Evolutionary conservation across 2,797 vertebrate species (phyloP).

Genomic region (Alfaro cultratus): DNA sequence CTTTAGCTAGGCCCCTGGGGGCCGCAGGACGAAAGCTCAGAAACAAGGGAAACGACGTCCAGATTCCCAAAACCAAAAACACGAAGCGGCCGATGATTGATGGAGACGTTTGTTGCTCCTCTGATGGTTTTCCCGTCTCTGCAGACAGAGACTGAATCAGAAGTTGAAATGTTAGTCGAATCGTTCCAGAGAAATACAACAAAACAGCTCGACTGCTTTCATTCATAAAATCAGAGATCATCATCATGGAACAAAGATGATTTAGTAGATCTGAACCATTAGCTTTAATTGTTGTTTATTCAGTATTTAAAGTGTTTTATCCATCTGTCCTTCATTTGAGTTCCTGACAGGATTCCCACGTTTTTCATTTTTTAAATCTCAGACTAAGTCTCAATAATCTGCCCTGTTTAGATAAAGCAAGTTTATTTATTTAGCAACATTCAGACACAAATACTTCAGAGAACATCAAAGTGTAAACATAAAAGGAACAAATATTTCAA

Average conservation of each 20-base stretch:
- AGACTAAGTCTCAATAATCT: background rate
- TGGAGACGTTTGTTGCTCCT: constrained; percentile 13
- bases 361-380: background rate
- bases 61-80: constrained; percentile 14
- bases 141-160: constrained; percentile 20
- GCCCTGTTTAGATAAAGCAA: background rate
- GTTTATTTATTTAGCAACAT: background rate
- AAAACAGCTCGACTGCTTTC: background rate
- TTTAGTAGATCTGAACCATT: background rate
- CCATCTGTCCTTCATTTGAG: background rate
- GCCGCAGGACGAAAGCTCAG: constrained; percentile 24
- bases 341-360: background rate
- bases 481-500: background rate
- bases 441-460: background rate
- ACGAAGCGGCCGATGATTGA: constrained; percentile 37
- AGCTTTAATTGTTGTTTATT: background rate
- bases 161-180: background rate
- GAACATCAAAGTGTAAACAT: background rate
- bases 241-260: background rate
- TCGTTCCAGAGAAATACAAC: background rate
- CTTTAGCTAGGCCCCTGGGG: constrained; percentile 10
- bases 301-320: background rate
- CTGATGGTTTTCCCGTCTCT: constrained; percentile 38
- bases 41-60: background rate
- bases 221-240: constrained; percentile 48